Base-by-base conservation (phyloP, 30 jellyfish, hydroid and myxozoan species). In the Hydra vulgaris region DNA sequence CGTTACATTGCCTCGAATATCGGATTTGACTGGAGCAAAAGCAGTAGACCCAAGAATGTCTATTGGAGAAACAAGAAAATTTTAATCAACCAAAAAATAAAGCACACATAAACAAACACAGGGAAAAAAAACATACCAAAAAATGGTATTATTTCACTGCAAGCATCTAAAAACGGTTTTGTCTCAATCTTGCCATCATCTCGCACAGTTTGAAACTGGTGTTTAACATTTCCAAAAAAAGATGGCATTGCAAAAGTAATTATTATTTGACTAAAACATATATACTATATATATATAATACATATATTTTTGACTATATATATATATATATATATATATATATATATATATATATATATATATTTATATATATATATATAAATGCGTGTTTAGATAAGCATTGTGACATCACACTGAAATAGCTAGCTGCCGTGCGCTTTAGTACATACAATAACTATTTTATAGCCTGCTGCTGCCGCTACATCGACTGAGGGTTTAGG, bases 41-140 rank as follows among this genome's bases (percentile, higher is more conserved):
- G 96, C 95, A 8, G 95, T 93, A 27, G 99, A 77, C 1, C 99
- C 99, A 52, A 93, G 87, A 26, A 88, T 89, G 81, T 93, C 99
- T 93, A 26, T 12, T 67, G 18, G 21, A 12, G 18, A 18, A 77
- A 53, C n/a, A 66, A 55, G 25, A 4, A 3, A 3, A 18, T 7
- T 18, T 20, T 73, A 8, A 19, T 73, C 66, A 19, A 69, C 7
- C 76, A 21, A 15, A 7, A 21, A 3, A 21, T 69, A 15, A 69
- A 19, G 15, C n/a, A 68, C 7, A 68, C 15, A n/a, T 68, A 68
- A 20, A 68, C 16, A 3, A 3, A 3, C 8, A 68, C 4, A n/a
- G 15, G 16, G 16, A 68, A 1, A 68, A 3, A 68, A 23, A n/a
- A n/a, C 26, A 68, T 75, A 89, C 97, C 97, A 76, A 89, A 89